Evolutionary conservation across 37 sponge, comb jelly and placozoan genomes (phyloP).

Genomic region (Beroe forskalii): DNA sequence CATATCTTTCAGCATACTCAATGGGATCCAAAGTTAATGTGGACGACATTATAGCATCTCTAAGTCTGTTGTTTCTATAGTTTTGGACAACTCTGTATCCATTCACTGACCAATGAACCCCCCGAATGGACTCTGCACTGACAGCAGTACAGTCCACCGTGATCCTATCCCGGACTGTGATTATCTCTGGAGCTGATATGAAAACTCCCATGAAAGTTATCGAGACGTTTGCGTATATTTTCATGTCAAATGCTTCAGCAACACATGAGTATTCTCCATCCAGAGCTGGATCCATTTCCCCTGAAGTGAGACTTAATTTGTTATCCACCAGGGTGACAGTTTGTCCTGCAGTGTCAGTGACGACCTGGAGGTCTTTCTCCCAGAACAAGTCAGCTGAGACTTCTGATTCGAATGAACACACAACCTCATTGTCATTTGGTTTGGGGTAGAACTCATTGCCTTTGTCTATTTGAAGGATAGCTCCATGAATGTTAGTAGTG

Average conservation of each 20-base stretch:
- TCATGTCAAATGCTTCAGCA: background rate
- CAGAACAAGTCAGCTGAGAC: background rate
- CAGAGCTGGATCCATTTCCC: background rate
- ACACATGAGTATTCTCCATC: slow-evolving; percentile 17
- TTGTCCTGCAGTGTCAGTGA: background rate
- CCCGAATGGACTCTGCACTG: background rate
- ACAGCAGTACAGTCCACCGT: background rate
- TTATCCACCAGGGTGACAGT: background rate
- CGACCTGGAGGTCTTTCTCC: slow-evolving; percentile 1
- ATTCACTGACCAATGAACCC: slow-evolving; percentile 8
- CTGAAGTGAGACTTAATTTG: background rate
- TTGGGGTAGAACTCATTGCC: slow-evolving; percentile 29
- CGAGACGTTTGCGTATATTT: background rate
- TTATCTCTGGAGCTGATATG: background rate
- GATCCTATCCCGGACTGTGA: background rate
- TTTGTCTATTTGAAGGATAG: background rate
- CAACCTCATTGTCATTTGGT: background rate
- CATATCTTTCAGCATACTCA: background rate
- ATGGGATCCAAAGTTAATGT: background rate
- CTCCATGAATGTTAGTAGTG: background rate
- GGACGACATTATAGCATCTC: background rate
- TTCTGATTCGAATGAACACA: slow-evolving; percentile 1
- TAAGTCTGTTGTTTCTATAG: background rate
- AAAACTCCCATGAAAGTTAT: background rate
- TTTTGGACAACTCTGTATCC: background rate